Evolutionary conservation across 2,797 vertebrate species (phyloP).

Genomic region (Falco concolor): DNA sequence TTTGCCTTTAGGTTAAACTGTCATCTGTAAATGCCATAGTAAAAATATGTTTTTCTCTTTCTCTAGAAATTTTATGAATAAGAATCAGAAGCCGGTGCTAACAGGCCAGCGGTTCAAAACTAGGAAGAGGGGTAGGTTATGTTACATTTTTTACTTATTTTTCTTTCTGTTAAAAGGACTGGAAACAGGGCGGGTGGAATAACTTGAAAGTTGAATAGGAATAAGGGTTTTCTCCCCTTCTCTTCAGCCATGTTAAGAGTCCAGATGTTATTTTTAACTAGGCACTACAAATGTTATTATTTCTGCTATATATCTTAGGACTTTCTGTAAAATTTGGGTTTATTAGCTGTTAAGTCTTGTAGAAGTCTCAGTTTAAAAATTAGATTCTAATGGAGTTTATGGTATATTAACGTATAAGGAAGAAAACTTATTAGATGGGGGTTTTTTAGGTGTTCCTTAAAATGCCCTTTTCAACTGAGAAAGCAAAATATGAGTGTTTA

Average conservation of each 20-base stretch:
- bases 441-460: not conserved
- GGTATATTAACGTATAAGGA: not conserved
- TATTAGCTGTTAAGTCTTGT: not conserved
- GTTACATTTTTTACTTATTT: not conserved
- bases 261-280: not conserved
- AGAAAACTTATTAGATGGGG: not conserved
- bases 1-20: not conserved
- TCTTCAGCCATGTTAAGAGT: not conserved
- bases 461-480: not conserved
- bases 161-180: not conserved
- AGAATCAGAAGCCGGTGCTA: conserved; percentile 95
- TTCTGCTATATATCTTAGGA: not conserved
- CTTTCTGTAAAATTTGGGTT: not conserved
- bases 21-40: not conserved
- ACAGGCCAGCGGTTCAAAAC: conserved; percentile 97
- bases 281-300: not conserved
- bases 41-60: not conserved
- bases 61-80: conserved; percentile 96
- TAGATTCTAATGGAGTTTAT: not conserved
- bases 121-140: conserved; percentile 90
- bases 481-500: not conserved
- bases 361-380: not conserved
- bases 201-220: not conserved
- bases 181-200: not conserved
- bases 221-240: not conserved